Evolutionary conservation across 1,140 invertebrate genomes (phyloP).

Genomic region (Trichoplusia ni): DNA sequence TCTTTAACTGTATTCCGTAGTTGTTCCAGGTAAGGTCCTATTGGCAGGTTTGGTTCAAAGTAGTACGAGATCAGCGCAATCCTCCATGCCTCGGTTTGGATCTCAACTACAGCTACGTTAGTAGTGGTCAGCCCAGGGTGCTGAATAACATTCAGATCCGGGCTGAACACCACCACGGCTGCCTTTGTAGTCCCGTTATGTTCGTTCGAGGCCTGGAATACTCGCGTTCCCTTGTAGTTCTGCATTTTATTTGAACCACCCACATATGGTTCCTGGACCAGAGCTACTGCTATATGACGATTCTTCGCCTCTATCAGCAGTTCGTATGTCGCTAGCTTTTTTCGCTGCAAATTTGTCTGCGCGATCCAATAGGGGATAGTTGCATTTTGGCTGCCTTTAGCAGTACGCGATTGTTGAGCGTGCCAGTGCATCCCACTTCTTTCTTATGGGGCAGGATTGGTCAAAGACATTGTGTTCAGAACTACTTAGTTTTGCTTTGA

Average conservation of each 20-base stretch:
- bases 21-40: neutral
- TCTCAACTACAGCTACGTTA: too few relatives aligned
- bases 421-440: slow-evolving; percentile 15
- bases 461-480: slow-evolving; percentile 13
- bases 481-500: neutral
- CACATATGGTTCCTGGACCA: too few relatives aligned
- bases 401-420: slow-evolving; percentile 29
- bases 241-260: neutral
- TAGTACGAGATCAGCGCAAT: too few relatives aligned
- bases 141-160: too few relatives aligned
- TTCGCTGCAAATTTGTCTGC: slow-evolving; percentile 12
- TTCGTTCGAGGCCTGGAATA: too few relatives aligned
- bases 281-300: too few relatives aligned
- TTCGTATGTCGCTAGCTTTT: slow-evolving; percentile 9
- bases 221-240: too few relatives aligned
- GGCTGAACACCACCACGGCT: too few relatives aligned
- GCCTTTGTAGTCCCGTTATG: too few relatives aligned
- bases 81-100: too few relatives aligned
- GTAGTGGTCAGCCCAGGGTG: too few relatives aligned
- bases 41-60: neutral
- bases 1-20: neutral
- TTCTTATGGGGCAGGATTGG: slow-evolving; percentile 8
- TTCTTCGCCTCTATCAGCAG: slow-evolving; percentile 2
- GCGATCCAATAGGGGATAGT: neutral
- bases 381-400: slow-evolving; percentile 7